Evolutionary conservation across 2,113 vertebrate species (phyloP), one percentile per base, ranked within the genome.

Genomic region (Python bivittatus): DNA sequence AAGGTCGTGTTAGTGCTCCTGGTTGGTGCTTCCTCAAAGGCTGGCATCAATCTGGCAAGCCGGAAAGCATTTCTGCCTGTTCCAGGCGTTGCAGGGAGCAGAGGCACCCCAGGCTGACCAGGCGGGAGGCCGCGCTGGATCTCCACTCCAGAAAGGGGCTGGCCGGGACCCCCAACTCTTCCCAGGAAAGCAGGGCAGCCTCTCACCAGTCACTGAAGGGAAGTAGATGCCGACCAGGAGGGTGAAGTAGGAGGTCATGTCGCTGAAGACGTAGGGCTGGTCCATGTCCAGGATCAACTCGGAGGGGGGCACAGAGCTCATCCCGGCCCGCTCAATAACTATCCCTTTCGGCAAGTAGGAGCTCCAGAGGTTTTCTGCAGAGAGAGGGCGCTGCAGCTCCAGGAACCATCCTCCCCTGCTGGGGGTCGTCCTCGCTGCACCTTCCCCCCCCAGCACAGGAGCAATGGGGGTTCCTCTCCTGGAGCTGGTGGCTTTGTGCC

Each of bases 221-320:
- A 99, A 99, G 97, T 99, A 99, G 97, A 99, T 99, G 96, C 99
- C 99, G 0, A 99, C 99, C 84, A 99, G 97, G 95, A 99, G 96
- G 0, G 99, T 99, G 95, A 99, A 99, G 97, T 99, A 99, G 88
- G 98, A 98, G 93, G 99, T 98, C 98, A 99, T 99, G 97, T 99
- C 99, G 0, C 98, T 98, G 95, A 99, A 98, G 95, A 99, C 99
- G 1, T 99, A 99, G 79, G 98, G 98, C 94, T 99, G 99, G 85
- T 98, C 96, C 97, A 98, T 97, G 95, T 98, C 98, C 12, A 98
- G 1, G 0, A 97, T 92, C 0, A 97, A 93, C 0, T 98, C 98
- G 0, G 95, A 95, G 0, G 97, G 95, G 56, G 97, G 96, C 25
- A 95, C 93, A 0, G 99, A 98, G 0, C 96, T 57, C 96, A 98